A percentile compares a stretch with the other conserved stretches of the same genome.
phyloP scores from a whole-genome alignment of 2,888 invertebrate genomes.

The Cremastobaeus sp. region DNA sequence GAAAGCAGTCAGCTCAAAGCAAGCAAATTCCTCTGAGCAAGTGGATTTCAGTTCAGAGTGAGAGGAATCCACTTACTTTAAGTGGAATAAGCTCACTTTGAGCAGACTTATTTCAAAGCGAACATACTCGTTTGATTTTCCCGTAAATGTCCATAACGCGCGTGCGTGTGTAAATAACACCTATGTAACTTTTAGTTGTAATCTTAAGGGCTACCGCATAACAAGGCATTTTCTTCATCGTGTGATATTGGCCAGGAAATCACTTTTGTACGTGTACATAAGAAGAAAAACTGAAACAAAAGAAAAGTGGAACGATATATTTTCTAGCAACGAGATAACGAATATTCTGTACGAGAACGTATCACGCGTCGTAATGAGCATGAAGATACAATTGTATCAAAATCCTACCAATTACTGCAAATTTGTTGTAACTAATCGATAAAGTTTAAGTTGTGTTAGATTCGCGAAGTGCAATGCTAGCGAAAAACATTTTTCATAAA shows the following conservation, averaged over 20 bases:
- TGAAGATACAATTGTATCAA: constrained; percentile 35
- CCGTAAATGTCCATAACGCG: constrained; percentile 8
- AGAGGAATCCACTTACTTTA: too few species aligned
- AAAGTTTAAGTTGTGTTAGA: constrained; percentile 19
- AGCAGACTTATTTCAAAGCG: too few species aligned
- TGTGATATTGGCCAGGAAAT: constrained; percentile 27
- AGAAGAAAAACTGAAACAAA: not conserved
- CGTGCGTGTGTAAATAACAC: constrained; percentile 26
- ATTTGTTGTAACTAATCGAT: constrained; percentile 21
- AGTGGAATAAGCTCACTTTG: too few species aligned
- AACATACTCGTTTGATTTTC: too few species aligned
- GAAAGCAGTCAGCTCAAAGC: too few species aligned
- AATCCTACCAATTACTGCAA: constrained; percentile 35
- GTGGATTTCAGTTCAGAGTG: too few species aligned
- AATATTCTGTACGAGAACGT: constrained; percentile 10
- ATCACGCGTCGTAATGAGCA: constrained; percentile 20
- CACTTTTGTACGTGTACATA: constrained; percentile 26
- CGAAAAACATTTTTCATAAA: constrained; percentile 39
- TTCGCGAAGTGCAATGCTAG: constrained; percentile 20
- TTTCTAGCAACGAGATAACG: constrained; percentile 25
- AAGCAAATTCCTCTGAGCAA: too few species aligned
- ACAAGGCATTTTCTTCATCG: constrained; percentile 27
- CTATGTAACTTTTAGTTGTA: constrained; percentile 29
- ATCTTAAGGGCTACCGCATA: constrained; percentile 14
- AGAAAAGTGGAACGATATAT: constrained; percentile 21